These are phyloP conservation scores for Nothura maculosa DNA, from an alignment of 2,797 vertebrate genomes.

Conservation along the genomic window DNA sequence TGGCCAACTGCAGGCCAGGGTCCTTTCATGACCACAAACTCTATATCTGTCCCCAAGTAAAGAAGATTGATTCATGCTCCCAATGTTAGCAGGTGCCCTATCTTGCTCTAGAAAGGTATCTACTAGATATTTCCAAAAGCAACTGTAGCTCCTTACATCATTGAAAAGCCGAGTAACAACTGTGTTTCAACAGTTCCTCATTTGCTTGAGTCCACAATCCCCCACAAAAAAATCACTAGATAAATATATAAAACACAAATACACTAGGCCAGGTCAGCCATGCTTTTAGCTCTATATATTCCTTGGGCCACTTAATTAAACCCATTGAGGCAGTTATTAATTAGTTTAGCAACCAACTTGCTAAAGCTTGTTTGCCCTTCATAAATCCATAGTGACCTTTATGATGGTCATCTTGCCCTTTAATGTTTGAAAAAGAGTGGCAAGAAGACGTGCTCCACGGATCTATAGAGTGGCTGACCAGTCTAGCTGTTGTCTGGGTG, in stretches of 20 bases:
- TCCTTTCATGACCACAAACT: neutral
- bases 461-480: neutral
- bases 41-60: neutral
- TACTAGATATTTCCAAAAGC: neutral
- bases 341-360: neutral
- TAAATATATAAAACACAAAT: no score
- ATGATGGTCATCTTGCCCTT: rapidly evolving
- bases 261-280: neutral
- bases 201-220: neutral
- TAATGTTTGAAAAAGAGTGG: neutral
- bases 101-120: neutral
- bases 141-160: neutral
- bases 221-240: neutral
- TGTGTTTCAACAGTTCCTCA: neutral
- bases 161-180: neutral
- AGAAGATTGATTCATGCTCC: neutral
- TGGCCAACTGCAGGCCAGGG: neutral
- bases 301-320: neutral
- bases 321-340: neutral
- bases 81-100: neutral
- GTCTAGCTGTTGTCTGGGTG: neutral
- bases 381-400: neutral
- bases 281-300: neutral
- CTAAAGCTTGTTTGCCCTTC: neutral
- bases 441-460: neutral